Conservation (phyloP, 2,888 invertebrate genomes). For the Hanleya hanleyi region DNA sequence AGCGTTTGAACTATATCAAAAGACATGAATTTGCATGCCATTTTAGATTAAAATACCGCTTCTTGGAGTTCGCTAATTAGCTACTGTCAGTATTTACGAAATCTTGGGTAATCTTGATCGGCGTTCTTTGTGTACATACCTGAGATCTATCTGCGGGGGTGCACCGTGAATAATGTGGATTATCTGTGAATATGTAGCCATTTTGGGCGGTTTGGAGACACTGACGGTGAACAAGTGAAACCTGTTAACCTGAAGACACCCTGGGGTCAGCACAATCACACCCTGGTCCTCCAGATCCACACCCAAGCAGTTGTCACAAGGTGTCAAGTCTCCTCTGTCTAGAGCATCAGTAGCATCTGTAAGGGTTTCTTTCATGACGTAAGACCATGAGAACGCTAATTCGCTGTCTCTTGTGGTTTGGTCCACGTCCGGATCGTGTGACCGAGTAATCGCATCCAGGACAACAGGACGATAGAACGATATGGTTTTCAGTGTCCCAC, state of each 20-base stretch:
- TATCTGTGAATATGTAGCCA: slow-evolving; percentile 38
- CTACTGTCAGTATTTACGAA: no score
- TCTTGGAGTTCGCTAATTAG: no score
- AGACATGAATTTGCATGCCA: no score
- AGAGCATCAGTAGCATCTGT: no score
- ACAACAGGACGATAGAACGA: neutral
- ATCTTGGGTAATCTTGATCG: no score
- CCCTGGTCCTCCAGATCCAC: neutral
- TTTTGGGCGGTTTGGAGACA: slow-evolving; percentile 32
- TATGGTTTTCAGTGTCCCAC: neutral
- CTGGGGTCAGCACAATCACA: neutral
- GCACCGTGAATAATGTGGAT: slow-evolving; percentile 46
- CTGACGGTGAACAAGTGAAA: slow-evolving; percentile 40
- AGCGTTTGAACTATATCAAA: no score
- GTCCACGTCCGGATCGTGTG: slow-evolving; percentile 47
- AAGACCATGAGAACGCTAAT: slow-evolving; percentile 41
- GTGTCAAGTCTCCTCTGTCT: no score
- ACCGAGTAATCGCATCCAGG: slow-evolving; percentile 39
- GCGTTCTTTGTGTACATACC: no score
- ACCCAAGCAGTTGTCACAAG: neutral
- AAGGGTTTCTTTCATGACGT: no score
- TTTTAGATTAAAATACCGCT: no score
- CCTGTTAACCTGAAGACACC: neutral
- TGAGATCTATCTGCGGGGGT: slow-evolving; percentile 41
- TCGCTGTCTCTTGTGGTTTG: slow-evolving; percentile 23